Evolutionary conservation across 2,113 vertebrate species (phyloP).

Genomic region (Heptranchias perlo): DNA sequence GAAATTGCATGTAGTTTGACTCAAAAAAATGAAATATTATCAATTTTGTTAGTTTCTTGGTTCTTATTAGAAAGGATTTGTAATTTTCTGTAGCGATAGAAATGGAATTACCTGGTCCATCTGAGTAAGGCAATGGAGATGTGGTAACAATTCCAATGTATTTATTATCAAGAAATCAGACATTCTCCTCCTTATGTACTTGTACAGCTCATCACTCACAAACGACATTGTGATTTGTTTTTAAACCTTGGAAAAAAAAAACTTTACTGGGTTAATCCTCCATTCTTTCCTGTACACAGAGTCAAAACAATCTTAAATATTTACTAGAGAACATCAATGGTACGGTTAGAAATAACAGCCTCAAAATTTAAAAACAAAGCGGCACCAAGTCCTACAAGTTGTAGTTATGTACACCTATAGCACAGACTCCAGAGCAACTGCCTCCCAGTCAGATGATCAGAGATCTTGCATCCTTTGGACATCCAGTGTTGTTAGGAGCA

Average conservation of each 20-base stretch:
- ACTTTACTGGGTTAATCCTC: background rate
- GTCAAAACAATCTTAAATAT: background rate
- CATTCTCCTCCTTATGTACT: background rate
- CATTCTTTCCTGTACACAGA: background rate
- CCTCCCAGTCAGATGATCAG: background rate
- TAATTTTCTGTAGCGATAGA: background rate
- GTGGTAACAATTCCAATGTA: conserved; percentile 28
- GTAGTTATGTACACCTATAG: background rate
- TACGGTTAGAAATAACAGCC: background rate
- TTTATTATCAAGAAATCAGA: background rate
- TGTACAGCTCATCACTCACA: conserved; percentile 17
- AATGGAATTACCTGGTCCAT: conserved; percentile 40
- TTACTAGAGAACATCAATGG: background rate
- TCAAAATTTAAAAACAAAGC: background rate
- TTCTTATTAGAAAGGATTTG: background rate
- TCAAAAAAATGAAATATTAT: background rate
- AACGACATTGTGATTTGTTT: conserved; percentile 13
- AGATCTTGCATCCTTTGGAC: background rate
- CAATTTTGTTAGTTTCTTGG: background rate
- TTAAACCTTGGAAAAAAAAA: conserved; percentile 20
- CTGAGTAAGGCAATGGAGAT: background rate
- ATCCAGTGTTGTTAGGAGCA: background rate
- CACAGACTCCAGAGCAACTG: background rate
- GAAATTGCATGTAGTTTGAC: background rate
- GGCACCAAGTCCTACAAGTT: background rate